A percentile compares a stretch with the other conserved stretches of the same genome.
These are phyloP conservation scores for Pangasius sanitwongsei DNA, from an alignment of 2,797 vertebrate species.

Conservation along the genomic window DNA sequence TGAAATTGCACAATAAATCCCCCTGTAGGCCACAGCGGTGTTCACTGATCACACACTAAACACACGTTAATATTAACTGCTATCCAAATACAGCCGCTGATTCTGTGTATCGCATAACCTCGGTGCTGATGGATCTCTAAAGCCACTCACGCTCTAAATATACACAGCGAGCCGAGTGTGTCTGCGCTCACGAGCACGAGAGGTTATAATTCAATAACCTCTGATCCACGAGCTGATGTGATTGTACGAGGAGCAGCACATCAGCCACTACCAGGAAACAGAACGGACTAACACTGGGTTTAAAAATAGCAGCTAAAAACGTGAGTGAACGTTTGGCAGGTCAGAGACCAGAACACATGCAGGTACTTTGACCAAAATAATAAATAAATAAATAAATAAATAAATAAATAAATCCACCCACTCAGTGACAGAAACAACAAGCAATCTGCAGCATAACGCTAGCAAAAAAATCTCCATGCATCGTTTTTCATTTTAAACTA, in stretches of 20 bases:
- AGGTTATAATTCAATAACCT: constrained; percentile 46
- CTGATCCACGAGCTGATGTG: constrained; percentile 42
- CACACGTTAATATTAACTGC: constrained; percentile 16
- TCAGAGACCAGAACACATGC: not conserved
- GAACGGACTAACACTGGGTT: not conserved
- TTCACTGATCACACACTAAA: not conserved
- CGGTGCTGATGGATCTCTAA: constrained; percentile 16
- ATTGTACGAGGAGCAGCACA: constrained; percentile 37
- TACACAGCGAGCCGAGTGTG: constrained; percentile 16
- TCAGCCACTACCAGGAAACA: constrained; percentile 1
- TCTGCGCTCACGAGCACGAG: constrained; percentile 15
- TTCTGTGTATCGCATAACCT: constrained; percentile 14
- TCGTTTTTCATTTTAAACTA: too few relatives aligned
- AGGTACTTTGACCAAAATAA: not conserved
- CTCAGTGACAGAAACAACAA: not conserved
- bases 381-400: too few relatives aligned
- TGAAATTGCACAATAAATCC: not conserved
- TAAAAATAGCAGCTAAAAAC: not conserved
- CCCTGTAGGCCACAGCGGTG: not conserved
- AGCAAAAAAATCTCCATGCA: too few relatives aligned
- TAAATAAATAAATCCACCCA: not conserved
- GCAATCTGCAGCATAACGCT: not conserved
- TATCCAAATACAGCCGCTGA: constrained; percentile 27
- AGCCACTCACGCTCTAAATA: constrained; percentile 45
- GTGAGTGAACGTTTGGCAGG: not conserved